These are phyloP conservation scores for Actenoides hombroni DNA, from an alignment of 2,113 vertebrate species.

Conservation along the genomic window DNA sequence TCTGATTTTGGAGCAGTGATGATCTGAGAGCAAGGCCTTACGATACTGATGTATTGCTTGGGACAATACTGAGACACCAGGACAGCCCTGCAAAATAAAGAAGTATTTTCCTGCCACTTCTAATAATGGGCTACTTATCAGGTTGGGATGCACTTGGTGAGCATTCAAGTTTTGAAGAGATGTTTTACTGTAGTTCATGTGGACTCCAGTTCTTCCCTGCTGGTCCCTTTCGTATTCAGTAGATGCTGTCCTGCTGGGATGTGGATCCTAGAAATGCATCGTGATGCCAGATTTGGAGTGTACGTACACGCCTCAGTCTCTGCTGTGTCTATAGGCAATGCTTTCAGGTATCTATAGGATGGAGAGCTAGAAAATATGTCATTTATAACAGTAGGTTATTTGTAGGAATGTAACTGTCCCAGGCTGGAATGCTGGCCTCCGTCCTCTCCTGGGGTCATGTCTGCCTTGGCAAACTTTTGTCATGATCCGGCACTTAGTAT, in stretches of 20 bases:
- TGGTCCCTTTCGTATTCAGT: neutral
- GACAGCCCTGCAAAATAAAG: neutral
- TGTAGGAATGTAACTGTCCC: neutral
- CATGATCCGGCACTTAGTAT: fast-evolving
- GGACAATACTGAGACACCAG: neutral
- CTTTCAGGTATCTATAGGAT: neutral
- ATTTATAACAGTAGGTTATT: neutral
- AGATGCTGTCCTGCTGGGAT: neutral
- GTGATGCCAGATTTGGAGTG: neutral
- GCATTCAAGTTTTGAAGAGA: neutral
- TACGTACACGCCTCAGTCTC: neutral
- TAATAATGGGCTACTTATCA: neutral
- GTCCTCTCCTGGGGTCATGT: neutral
- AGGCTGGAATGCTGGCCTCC: neutral
- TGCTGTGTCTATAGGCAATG: neutral
- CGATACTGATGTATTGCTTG: neutral
- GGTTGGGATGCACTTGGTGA: neutral
- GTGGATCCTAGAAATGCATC: neutral
- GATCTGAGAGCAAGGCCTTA: neutral
- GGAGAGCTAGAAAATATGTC: neutral
- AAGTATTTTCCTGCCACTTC: neutral
- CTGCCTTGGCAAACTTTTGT: neutral
- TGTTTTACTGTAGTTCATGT: neutral
- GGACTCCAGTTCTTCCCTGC: neutral
- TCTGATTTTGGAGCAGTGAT: neutral